phyloP scores from a whole-genome alignment of 1,140 invertebrate genomes.

The Rhagoletis pomonella region DNA sequence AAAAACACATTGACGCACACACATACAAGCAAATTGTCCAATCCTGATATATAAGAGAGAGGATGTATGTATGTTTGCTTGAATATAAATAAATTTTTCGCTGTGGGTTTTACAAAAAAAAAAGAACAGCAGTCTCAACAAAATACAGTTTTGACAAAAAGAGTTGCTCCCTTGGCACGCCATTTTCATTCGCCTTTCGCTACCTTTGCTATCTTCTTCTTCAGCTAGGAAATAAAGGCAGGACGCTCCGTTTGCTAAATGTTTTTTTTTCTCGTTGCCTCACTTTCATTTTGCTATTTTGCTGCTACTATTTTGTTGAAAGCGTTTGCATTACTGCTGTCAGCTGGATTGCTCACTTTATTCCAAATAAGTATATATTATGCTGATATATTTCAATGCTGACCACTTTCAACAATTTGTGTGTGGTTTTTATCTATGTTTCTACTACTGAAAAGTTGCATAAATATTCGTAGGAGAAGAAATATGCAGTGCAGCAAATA shows the following conservation, averaged over 20 bases:
- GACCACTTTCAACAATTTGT: constrained; percentile 22
- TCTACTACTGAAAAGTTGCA: background rate
- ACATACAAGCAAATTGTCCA: background rate
- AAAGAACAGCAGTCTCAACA: background rate
- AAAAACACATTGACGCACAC: background rate
- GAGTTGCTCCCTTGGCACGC: background rate
- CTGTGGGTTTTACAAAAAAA: background rate
- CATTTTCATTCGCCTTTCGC: background rate
- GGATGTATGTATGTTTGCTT: background rate
- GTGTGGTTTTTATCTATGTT: constrained; percentile 24
- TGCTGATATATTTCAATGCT: constrained; percentile 47
- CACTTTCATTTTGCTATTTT: background rate
- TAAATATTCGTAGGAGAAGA: background rate
- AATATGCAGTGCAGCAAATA: constrained; percentile 9
- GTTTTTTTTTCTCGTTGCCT: background rate
- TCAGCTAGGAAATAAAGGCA: no score
- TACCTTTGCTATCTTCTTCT: background rate
- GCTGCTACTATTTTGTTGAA: background rate
- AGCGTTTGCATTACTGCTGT: constrained; percentile 37
- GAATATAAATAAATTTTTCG: constrained; percentile 40
- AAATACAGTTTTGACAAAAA: background rate
- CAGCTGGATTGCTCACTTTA: constrained; percentile 31
- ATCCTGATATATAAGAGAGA: background rate
- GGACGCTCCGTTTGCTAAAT: no score
- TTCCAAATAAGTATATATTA: background rate